Evolutionary conservation across 2,888 invertebrate genomes (phyloP).

Genomic region (Zhuqinia jingwanae): DNA sequence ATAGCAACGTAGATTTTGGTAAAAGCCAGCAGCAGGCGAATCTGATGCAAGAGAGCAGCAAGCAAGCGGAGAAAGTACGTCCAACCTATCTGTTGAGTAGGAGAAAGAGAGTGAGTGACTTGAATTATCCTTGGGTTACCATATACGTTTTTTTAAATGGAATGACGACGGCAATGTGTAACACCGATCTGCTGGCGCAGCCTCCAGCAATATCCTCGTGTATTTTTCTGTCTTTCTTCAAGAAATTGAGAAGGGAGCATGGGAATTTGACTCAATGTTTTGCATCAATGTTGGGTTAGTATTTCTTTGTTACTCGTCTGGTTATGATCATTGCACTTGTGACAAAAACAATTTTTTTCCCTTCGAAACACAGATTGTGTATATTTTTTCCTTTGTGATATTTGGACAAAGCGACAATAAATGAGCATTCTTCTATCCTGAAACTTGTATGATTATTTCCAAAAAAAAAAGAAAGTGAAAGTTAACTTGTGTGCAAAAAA

Average conservation of each 20-base stretch:
- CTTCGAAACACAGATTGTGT: background rate
- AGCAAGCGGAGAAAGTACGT: background rate
- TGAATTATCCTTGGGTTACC: background rate
- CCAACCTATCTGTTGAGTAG: background rate
- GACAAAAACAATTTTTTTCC: background rate
- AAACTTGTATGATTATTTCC: background rate
- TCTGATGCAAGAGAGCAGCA: no score
- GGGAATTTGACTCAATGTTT: conserved; percentile 46
- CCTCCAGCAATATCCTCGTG: conserved; percentile 19
- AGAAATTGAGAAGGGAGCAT: conserved; percentile 49
- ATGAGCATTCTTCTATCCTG: background rate
- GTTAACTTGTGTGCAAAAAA: background rate
- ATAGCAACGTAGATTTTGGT: background rate
- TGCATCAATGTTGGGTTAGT: conserved; percentile 41
- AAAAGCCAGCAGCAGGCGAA: background rate
- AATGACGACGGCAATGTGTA: conserved; percentile 8
- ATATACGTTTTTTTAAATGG: background rate
- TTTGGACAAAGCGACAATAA: background rate
- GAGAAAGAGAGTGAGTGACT: background rate
- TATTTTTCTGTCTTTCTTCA: conserved; percentile 39
- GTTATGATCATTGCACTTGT: conserved; percentile 16
- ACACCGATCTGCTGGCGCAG: conserved; percentile 15
- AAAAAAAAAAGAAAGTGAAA: no score
- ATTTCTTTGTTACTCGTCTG: conserved; percentile 46
- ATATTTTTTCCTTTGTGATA: background rate